phyloP scores from a whole-genome alignment of 2,888 invertebrate genomes.

The Leptogaster cylindrica region DNA sequence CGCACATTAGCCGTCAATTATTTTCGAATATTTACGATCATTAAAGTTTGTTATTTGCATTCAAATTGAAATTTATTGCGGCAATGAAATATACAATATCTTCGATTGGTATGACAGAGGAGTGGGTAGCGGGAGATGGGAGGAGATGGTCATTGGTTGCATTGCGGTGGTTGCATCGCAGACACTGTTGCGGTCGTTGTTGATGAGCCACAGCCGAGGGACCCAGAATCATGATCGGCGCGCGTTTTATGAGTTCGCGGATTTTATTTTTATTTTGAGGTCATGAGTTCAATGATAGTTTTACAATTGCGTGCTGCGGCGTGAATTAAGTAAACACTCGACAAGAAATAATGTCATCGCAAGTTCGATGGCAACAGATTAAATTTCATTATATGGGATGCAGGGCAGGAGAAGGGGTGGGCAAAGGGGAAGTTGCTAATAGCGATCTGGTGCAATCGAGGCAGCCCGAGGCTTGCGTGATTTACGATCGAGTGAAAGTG shows the following conservation, averaged over 20 bases:
- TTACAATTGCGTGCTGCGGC: background rate
- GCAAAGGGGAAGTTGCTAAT: background rate
- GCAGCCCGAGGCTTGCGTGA: background rate
- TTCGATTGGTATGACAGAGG: constrained; percentile 18
- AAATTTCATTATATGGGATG: background rate
- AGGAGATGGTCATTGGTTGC: constrained; percentile 19
- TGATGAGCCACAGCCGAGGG: background rate
- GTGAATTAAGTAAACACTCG: constrained; percentile 20
- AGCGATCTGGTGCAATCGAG: background rate
- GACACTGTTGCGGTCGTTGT: background rate
- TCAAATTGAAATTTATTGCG: constrained; percentile 39
- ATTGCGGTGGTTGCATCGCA: constrained; percentile 29
- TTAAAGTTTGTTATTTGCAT: constrained; percentile 36
- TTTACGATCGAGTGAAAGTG: constrained; percentile 25
- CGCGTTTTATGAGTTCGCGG: constrained; percentile 16
- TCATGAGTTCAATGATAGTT: constrained; percentile 34
- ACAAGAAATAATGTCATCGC: background rate
- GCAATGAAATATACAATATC: constrained; percentile 33
- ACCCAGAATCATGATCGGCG: background rate
- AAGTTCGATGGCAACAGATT: background rate
- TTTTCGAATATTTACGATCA: constrained; percentile 37
- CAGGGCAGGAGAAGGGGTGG: background rate
- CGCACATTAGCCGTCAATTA: constrained; percentile 16
- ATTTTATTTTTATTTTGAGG: constrained; percentile 38
- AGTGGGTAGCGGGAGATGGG: too few species aligned